Conservation (phyloP, 1,140 invertebrate genomes). For the Drosophila carrolli region DNA sequence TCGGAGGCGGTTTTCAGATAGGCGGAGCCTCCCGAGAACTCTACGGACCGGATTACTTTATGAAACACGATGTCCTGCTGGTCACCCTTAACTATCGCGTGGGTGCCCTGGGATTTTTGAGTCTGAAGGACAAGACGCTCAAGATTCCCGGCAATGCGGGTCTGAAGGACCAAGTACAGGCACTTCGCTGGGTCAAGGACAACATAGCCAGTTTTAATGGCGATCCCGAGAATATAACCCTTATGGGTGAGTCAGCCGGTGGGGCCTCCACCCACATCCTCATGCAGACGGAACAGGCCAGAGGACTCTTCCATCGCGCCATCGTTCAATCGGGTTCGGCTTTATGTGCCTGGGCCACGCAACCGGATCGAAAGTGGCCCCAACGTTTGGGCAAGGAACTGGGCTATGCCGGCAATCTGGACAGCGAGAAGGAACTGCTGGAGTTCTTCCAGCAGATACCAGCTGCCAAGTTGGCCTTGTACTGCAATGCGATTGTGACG, state of each 20-base stretch:
- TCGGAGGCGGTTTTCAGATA: constrained; percentile 88
- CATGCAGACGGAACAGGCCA: constrained; percentile 66
- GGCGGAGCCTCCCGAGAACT: constrained; percentile 84
- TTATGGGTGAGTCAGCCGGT: constrained; percentile 83
- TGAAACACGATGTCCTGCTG: constrained; percentile 87
- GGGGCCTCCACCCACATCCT: constrained; percentile 67
- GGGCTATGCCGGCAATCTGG: constrained; percentile 65
- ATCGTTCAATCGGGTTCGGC: constrained; percentile 87
- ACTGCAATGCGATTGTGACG: constrained; percentile 57
- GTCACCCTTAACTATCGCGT: constrained; percentile 90
- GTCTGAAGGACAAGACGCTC: constrained; percentile 70
- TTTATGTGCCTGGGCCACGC: constrained; percentile 80
- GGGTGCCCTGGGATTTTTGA: constrained; percentile 85
- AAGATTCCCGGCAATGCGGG: constrained; percentile 82
- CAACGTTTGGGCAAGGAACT: constrained; percentile 56
- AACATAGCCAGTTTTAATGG: constrained; percentile 81
- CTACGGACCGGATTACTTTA: constrained; percentile 88
- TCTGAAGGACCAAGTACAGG: constrained; percentile 84
- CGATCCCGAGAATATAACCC: constrained; percentile 74
- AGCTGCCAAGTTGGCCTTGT: constrained; percentile 32
- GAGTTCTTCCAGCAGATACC: constrained; percentile 75
- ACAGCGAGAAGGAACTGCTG: constrained; percentile 61
- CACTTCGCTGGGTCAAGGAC: constrained; percentile 83
- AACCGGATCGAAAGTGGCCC: constrained; percentile 37
- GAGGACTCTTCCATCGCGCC: constrained; percentile 86